A percentile compares a stretch with the other conserved stretches of the same genome.
Conservation (phyloP, 2,888 invertebrate species). For the Acronicta leporina region DNA sequence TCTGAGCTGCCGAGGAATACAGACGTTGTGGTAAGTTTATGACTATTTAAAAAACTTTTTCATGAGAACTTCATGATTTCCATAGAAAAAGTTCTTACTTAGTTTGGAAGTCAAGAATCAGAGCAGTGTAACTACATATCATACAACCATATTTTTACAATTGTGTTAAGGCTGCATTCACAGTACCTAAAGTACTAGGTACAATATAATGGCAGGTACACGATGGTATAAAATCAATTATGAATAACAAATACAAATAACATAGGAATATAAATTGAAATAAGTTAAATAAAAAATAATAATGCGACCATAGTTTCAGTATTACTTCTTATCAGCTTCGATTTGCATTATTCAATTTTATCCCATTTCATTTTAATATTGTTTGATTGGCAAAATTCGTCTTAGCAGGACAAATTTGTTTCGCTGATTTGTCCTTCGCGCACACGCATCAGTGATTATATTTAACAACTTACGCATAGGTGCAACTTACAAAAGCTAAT, state of each 20-base stretch:
- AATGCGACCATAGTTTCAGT: not conserved
- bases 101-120: too few species aligned
- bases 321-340: conserved; percentile 6
- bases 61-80: too few species aligned
- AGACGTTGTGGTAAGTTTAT: too few species aligned
- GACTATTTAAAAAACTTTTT: too few species aligned
- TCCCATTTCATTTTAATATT: conserved; percentile 20
- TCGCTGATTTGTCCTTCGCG: not conserved
- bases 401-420: conserved; percentile 11
- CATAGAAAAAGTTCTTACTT: too few species aligned
- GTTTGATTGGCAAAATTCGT: conserved; percentile 1
- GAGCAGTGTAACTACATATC: too few species aligned
- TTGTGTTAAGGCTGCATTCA: too few species aligned
- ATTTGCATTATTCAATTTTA: conserved; percentile 11
- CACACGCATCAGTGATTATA: not conserved
- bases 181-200: too few species aligned
- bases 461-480: not conserved
- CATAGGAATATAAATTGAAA: not conserved
- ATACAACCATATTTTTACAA: too few species aligned
- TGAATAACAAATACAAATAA: conserved; percentile 1
- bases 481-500: too few species aligned
- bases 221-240: conserved; percentile 19
- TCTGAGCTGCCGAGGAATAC: too few species aligned
- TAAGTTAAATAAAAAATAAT: conserved; percentile 15
- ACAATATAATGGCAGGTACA: not conserved